Evolutionary conservation across 1,140 invertebrate species (phyloP).

Genomic region (Drosophila pallidifrons): DNA sequence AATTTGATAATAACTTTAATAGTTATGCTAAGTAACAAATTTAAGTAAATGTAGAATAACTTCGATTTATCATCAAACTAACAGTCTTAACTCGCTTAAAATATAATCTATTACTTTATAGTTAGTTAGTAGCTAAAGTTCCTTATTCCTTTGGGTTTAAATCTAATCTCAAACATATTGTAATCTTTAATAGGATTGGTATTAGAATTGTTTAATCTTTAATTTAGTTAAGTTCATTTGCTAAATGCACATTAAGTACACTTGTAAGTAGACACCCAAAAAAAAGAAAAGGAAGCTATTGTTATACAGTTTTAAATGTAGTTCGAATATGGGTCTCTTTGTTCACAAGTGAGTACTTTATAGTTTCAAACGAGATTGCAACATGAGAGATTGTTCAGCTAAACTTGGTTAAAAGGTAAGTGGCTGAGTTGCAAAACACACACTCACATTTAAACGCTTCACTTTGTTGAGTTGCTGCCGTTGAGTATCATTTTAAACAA

Average conservation of each 20-base stretch:
- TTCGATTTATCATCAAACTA: not conserved
- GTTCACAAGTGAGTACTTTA: constrained; percentile 34
- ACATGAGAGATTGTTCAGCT: constrained; percentile 6
- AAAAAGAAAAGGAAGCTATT: not conserved
- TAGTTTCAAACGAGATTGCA: constrained; percentile 21
- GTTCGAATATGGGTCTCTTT: not conserved
- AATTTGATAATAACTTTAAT: not conserved
- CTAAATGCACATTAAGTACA: constrained; percentile 21
- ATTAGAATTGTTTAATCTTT: not conserved
- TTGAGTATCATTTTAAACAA: constrained; percentile 46
- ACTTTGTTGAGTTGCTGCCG: constrained; percentile 29
- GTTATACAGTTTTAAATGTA: constrained; percentile 6
- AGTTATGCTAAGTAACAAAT: constrained; percentile 11
- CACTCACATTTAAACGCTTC: constrained; percentile 25
- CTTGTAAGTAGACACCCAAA: constrained; percentile 49
- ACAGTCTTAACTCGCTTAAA: not conserved
- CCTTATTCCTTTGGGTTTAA: not conserved
- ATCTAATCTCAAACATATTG: not conserved
- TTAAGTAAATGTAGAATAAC: not conserved
- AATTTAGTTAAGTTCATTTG: constrained; percentile 11
- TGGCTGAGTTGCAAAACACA: constrained; percentile 2
- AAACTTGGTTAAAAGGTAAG: constrained; percentile 28
- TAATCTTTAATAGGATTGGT: not conserved
- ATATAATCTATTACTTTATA: not conserved
- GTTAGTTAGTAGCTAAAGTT: not conserved